Conservation (phyloP, 2,797 vertebrate species). For the Semaprochilodus insignis region DNA sequence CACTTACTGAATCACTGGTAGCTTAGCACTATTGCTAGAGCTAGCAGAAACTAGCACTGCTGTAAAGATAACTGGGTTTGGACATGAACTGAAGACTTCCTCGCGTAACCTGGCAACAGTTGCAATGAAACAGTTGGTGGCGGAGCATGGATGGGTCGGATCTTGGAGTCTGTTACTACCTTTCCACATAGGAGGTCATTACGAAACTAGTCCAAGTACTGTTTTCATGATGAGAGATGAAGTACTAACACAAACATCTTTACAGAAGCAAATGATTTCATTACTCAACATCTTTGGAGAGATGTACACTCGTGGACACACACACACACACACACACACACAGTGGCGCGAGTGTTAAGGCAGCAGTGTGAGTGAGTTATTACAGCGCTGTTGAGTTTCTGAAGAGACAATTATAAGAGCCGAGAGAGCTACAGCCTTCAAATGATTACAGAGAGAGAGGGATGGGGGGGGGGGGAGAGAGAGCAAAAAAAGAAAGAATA, state of each 20-base stretch:
- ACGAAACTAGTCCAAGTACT: too few relatives aligned
- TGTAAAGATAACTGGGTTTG: too few relatives aligned
- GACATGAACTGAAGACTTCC: too few relatives aligned
- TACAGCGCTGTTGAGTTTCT: slow-evolving; percentile 77
- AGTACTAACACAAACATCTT: neutral
- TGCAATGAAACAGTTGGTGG: too few relatives aligned
- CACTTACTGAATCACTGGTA: too few relatives aligned
- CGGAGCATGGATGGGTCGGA: too few relatives aligned
- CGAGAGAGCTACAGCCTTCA: slow-evolving; percentile 77
- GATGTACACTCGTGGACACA: slow-evolving; percentile 60
- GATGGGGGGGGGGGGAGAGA: slow-evolving; percentile 69
- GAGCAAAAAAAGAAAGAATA: slow-evolving; percentile 55
- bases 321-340: slow-evolving; percentile 42
- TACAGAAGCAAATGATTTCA: neutral
- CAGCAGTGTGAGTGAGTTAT: slow-evolving; percentile 80
- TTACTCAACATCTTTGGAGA: slow-evolving; percentile 3
- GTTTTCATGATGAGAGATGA: neutral
- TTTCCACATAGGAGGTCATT: too few relatives aligned
- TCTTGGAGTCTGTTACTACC: too few relatives aligned
- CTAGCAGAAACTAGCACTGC: too few relatives aligned
- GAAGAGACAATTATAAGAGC: slow-evolving; percentile 84
- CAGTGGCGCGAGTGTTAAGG: slow-evolving; percentile 66
- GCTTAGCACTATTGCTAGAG: too few relatives aligned
- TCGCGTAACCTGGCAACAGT: too few relatives aligned
- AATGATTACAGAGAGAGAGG: slow-evolving; percentile 81